Conservation (phyloP, 2,113 vertebrate species). For the Halcyon senegalensis region DNA sequence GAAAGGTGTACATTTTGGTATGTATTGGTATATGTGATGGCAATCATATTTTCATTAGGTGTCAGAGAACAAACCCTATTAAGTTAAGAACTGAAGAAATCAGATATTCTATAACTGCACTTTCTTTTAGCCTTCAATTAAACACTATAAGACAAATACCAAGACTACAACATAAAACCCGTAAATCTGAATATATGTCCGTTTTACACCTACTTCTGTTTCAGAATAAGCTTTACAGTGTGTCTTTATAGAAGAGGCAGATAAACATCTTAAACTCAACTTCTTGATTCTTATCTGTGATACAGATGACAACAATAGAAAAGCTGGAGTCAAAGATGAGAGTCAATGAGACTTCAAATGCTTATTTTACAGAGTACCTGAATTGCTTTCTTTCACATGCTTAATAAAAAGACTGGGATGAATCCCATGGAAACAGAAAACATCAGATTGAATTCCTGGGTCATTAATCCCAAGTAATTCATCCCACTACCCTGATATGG, state of each 20-base stretch:
- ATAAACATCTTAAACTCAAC: background rate
- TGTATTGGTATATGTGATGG: background rate
- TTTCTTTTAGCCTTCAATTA: background rate
- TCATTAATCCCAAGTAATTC: background rate
- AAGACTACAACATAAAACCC: background rate
- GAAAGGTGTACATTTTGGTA: background rate
- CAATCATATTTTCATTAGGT: background rate
- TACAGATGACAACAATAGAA: background rate
- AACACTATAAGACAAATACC: background rate
- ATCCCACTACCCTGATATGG: background rate
- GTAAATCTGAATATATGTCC: background rate
- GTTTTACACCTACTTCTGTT: background rate
- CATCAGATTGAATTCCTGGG: background rate
- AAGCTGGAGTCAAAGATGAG: background rate
- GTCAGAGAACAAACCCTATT: background rate
- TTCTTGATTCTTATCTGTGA: background rate
- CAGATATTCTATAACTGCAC: background rate
- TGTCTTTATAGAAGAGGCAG: background rate
- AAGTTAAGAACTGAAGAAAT: background rate
- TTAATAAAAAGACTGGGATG: background rate
- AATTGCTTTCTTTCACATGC: background rate
- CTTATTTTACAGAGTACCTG: background rate
- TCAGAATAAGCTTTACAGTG: background rate
- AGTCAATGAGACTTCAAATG: background rate
- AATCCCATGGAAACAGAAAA: background rate